phyloP scores from a whole-genome alignment of 2,888 invertebrate genomes.

The Cerastis rubricosa region DNA sequence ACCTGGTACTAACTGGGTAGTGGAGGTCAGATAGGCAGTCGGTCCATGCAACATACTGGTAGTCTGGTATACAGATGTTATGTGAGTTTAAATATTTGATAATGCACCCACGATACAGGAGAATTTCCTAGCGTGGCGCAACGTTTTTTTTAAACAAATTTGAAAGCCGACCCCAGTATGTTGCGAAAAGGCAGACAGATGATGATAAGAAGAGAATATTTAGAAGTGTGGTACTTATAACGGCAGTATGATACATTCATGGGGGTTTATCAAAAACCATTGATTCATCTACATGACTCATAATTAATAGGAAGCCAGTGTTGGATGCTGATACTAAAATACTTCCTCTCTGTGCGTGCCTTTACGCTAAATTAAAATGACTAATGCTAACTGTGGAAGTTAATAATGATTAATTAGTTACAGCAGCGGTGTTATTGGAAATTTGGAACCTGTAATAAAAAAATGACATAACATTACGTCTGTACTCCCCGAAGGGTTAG shows the following conservation, averaged over 20 bases:
- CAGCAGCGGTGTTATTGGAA: background rate
- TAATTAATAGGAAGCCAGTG: slow-evolving; percentile 9
- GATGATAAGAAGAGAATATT: background rate
- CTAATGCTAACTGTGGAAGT: slow-evolving; percentile 10
- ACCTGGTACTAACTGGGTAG: no score
- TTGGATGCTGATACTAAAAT: slow-evolving; percentile 27
- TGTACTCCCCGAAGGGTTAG: no score
- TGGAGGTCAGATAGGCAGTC: no score
- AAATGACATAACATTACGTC: no score
- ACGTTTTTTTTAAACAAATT: no score
- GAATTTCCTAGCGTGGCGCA: no score
- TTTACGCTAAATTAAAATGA: slow-evolving; percentile 14
- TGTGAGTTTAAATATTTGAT: no score
- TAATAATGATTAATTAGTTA: background rate
- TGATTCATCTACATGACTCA: slow-evolving; percentile 44
- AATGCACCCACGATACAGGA: no score
- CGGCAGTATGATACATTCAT: slow-evolving; percentile 16
- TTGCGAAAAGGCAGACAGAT: no score
- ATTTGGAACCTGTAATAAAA: background rate
- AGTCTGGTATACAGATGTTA: no score
- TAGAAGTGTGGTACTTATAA: slow-evolving; percentile 1
- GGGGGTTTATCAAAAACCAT: slow-evolving; percentile 19
- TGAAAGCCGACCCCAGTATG: no score
- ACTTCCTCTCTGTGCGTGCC: slow-evolving; percentile 19
- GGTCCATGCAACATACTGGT: no score